Evolutionary conservation across 2,113 vertebrate species (phyloP).

Genomic region (Elaphurus davidianus): DNA sequence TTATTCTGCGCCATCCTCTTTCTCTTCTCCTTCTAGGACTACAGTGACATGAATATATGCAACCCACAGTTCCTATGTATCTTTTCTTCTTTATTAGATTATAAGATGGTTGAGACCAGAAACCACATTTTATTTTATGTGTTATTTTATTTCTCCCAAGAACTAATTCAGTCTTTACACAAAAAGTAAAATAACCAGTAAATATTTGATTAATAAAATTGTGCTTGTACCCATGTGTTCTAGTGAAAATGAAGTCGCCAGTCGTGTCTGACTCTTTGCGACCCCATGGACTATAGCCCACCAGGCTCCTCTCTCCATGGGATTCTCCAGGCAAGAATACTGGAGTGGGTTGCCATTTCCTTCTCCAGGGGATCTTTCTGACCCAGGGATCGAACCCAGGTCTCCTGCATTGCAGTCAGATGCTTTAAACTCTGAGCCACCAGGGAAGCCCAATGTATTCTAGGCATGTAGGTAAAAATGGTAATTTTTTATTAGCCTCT

Average conservation of each 20-base stretch:
- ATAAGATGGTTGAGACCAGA: not conserved
- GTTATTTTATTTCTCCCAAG: not conserved
- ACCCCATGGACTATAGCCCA: no score
- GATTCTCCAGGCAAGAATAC: no score
- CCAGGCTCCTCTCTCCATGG: no score
- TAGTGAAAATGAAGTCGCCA: no score
- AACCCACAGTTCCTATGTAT: not conserved
- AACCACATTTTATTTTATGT: not conserved
- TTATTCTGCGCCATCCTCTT: not conserved
- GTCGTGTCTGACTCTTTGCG: no score
- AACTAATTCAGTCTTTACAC: not conserved
- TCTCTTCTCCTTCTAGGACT: not conserved
- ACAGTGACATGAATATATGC: not conserved
- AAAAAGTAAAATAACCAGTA: not conserved
- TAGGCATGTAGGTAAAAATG: not conserved
- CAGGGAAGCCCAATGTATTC: not conserved
- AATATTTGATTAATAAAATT: conserved; percentile 24
- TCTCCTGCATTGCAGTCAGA: no score
- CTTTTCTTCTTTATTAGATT: not conserved
- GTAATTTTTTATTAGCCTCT: not conserved
- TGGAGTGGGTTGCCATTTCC: no score
- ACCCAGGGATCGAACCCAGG: no score
- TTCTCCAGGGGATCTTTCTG: no score
- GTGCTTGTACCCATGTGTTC: not conserved
- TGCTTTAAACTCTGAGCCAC: no score